These are phyloP conservation scores for Spondyliosoma cantharus DNA, from an alignment of 2,797 vertebrate species.

Conservation along the genomic window DNA sequence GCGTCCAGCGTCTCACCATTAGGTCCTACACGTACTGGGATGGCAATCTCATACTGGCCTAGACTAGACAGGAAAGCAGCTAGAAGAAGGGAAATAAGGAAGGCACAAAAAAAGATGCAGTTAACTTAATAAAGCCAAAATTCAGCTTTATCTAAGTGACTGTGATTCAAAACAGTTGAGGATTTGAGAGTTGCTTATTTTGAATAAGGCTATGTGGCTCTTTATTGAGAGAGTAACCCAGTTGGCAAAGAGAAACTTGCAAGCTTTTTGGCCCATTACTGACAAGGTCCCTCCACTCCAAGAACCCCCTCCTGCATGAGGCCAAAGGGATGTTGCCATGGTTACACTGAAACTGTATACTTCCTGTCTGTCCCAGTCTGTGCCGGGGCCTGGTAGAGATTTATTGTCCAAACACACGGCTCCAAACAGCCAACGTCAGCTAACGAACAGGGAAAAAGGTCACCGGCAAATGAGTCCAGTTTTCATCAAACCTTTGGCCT, in stretches of 20 bases:
- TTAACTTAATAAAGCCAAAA: slow-evolving; percentile 37
- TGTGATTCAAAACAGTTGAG: slow-evolving; percentile 52
- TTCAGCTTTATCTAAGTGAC: slow-evolving; percentile 27
- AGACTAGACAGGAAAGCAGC: slow-evolving; percentile 96
- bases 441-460: slow-evolving; percentile 68
- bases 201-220: slow-evolving; percentile 22
- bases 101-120: slow-evolving; percentile 25
- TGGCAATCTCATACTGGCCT: slow-evolving; percentile 95
- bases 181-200: slow-evolving; percentile 38
- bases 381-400: slow-evolving; percentile 69
- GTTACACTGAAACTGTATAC: slow-evolving; percentile 84
- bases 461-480: slow-evolving; percentile 62
- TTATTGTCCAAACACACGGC: slow-evolving; percentile 79
- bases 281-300: slow-evolving; percentile 42
- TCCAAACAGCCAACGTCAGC: slow-evolving; percentile 70
- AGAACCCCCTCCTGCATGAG: slow-evolving; percentile 54
- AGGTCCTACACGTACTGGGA: slow-evolving; percentile 92
- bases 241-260: slow-evolving; percentile 53
- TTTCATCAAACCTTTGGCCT: slow-evolving; percentile 72
- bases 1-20: slow-evolving; percentile 88
- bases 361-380: slow-evolving; percentile 80
- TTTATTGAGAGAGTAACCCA: slow-evolving; percentile 53
- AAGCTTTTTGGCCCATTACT: slow-evolving; percentile 55
- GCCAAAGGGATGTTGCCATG: slow-evolving; percentile 75
- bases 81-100: slow-evolving; percentile 57